Conservation (phyloP, 1,140 invertebrate genomes). For the Lordiphosa mommai region DNA sequence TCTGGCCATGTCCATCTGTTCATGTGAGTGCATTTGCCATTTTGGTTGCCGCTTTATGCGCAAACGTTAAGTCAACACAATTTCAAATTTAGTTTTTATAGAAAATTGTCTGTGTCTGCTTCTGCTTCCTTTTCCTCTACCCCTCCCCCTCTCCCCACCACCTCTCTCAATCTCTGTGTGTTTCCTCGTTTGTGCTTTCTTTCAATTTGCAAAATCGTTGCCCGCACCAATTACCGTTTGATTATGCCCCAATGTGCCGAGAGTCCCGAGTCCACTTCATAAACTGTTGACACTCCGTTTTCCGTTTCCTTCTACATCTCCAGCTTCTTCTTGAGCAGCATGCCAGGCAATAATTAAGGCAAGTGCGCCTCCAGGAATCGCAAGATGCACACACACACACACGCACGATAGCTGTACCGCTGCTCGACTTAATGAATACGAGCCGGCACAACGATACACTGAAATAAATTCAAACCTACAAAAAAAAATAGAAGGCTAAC, state of each 20-base stretch:
- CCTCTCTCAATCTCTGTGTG: background rate
- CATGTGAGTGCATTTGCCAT: constrained; percentile 66
- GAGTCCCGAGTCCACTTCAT: constrained; percentile 43
- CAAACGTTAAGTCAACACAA: constrained; percentile 75
- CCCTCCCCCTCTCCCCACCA: background rate
- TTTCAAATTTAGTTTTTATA: constrained; percentile 74
- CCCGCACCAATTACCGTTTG: constrained; percentile 71
- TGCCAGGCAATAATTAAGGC: constrained; percentile 66
- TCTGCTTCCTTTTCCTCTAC: background rate
- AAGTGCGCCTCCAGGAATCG: constrained; percentile 51
- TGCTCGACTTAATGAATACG: constrained; percentile 74
- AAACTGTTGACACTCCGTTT: constrained; percentile 67
- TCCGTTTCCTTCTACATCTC: constrained; percentile 19
- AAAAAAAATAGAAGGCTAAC: no score
- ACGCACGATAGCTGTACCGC: constrained; percentile 16
- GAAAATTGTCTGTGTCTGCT: constrained; percentile 58
- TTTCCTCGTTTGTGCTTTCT: constrained; percentile 37
- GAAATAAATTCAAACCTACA: background rate
- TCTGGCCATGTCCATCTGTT: constrained; percentile 43
- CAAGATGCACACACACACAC: constrained; percentile 33
- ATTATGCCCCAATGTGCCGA: constrained; percentile 43
- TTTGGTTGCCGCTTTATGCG: constrained; percentile 65
- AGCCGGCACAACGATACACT: constrained; percentile 28
- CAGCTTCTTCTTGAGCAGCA: constrained; percentile 12
- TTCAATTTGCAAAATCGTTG: constrained; percentile 74